phyloP scores from a whole-genome alignment of 2,888 invertebrate genomes.

The Drosophila sordidula region DNA sequence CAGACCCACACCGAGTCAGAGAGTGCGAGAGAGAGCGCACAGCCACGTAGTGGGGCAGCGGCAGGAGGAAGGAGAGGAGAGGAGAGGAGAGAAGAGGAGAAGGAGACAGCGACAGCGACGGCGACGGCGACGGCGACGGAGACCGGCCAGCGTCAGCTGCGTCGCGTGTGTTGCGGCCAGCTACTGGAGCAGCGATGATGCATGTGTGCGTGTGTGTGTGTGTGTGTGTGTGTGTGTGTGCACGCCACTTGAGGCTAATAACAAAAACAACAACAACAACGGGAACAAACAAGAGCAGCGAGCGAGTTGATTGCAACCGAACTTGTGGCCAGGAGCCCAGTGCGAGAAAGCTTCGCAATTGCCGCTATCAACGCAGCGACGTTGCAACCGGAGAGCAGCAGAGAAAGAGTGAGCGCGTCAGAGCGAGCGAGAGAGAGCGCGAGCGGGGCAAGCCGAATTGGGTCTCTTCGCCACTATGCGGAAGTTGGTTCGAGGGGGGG shows the following conservation, averaged over 20 bases:
- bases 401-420: conserved; percentile 1
- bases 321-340: conserved; percentile 62
- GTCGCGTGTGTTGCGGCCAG: conserved; percentile 43
- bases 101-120: conserved; percentile 8
- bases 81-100: conserved; percentile 9
- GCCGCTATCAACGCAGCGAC: conserved; percentile 49
- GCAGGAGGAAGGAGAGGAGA: conserved; percentile 1
- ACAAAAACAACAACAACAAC: conserved; percentile 51
- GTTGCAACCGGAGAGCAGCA: conserved; percentile 28
- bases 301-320: conserved; percentile 68
- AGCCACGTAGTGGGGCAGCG: conserved; percentile 1
- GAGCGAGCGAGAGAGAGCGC: conserved; percentile 6
- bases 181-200: conserved; percentile 39
- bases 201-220: conserved; percentile 5
- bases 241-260: conserved; percentile 79
- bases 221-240: conserved; percentile 20
- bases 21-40: conserved; percentile 2
- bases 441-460: conserved; percentile 30
- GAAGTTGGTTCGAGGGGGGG: conserved; percentile 36
- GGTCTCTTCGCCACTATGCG: conserved; percentile 44
- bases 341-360: conserved; percentile 62
- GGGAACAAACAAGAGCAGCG: conserved; percentile 46
- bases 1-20: conserved; percentile 46
- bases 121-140: conserved; percentile 17
- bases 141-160: conserved; percentile 73